Evolutionary conservation across 1,140 invertebrate species (phyloP).

Genomic region (Trichonephila inaurata): DNA sequence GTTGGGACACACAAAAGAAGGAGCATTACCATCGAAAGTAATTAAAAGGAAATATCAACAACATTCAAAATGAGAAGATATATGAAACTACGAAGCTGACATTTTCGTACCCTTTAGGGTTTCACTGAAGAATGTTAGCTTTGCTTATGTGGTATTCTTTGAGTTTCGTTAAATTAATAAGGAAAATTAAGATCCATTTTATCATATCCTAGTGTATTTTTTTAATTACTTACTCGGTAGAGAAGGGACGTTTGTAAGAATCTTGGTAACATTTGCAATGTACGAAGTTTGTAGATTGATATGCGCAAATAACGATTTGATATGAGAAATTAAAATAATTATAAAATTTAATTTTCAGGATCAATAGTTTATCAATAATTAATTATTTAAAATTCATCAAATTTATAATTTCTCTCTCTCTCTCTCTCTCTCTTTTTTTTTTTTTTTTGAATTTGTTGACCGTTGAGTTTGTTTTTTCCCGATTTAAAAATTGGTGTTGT

Average conservation of each 20-base stretch:
- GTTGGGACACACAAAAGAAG: background rate
- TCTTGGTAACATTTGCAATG: background rate
- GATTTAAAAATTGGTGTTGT: too few relatives aligned
- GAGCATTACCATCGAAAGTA: background rate
- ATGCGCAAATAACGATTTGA: too few relatives aligned
- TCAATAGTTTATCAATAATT: too few relatives aligned
- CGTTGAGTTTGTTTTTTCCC: too few relatives aligned
- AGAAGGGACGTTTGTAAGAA: background rate
- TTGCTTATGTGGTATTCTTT: background rate
- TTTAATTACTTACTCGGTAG: background rate
- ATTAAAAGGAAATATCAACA: constrained; percentile 5
- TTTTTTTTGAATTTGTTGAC: too few relatives aligned
- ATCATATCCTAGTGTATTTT: background rate
- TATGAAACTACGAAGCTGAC: background rate
- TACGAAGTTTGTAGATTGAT: background rate
- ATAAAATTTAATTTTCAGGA: too few relatives aligned
- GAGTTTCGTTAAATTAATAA: background rate
- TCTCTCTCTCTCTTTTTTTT: too few relatives aligned
- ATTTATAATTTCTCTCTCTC: too few relatives aligned
- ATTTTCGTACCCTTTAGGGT: background rate
- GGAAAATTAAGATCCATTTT: background rate
- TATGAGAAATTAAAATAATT: too few relatives aligned
- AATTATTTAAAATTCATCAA: too few relatives aligned
- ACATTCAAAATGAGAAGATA: background rate
- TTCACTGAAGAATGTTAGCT: background rate